Base-by-base conservation (phyloP, 2,797 vertebrate species). In the Columba guinea region DNA sequence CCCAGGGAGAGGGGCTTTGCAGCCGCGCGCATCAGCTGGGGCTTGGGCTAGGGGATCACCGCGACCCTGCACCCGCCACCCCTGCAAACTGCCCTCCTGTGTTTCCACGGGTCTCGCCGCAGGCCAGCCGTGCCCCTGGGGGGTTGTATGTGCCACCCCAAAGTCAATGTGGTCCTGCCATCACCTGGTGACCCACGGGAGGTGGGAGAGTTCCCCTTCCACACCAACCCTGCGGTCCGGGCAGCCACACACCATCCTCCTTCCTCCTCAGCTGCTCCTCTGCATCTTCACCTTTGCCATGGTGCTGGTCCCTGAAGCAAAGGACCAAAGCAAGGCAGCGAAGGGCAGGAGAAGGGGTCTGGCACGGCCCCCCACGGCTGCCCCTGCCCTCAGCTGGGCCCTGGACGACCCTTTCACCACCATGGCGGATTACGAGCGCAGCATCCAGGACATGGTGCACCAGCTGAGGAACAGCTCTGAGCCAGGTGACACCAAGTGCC, bases 381-480 rank as follows among this genome's bases (percentile, higher is more conserved):
- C 95, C 96, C 98, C 77, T 82, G 98, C 51, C 32, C 97, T 98
- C 9, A 5, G 94, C 51, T 96, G 97, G 46, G 96, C 96, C 2
- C 97, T 32, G 0, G 97, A 90, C 0, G 94, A 95, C 1, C 49
- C 90, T 63, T 98, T 96, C 52, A 97, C 73, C 46, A 94, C 96
- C 62, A 97, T 98, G 97, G 98, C 98, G 59, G 98, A 98, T 73
- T 98, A 98, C 0, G 98, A 99, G 90, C 97, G 58, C 93, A 98
- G 98, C 93, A 98, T 98, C n/a, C 97, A 97, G 63, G 98, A 99
- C 91, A 97, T 99, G 98, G 98, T 98, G 59, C 96, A 68, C 58
- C 98, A 98, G 95, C 97, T 99, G 93, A 96, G 84, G 84, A 98
- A 98, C 80, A 96, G 97, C 96, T 98, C 98, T 0, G 98, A 98